Conservation (phyloP, 2,797 vertebrate genomes). For the Microtus californicus region DNA sequence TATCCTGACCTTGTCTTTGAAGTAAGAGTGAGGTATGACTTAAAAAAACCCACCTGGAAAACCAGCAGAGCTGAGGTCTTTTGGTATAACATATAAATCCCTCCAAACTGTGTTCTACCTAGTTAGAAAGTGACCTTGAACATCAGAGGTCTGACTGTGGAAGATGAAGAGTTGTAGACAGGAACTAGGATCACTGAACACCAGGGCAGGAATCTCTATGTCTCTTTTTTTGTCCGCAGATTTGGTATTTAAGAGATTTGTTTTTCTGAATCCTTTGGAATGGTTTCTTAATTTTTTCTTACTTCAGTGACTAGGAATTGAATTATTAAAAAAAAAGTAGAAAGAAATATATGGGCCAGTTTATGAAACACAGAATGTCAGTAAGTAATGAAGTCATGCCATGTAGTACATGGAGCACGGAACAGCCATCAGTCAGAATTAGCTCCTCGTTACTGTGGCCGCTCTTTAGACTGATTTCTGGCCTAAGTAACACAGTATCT, state of each 20-base stretch:
- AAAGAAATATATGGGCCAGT: background rate
- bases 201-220: background rate
- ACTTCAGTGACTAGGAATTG: slow-evolving; percentile 5
- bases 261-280: background rate
- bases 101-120: background rate
- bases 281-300: slow-evolving; percentile 3
- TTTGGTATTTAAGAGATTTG: slow-evolving; percentile 5
- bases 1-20: slow-evolving; percentile 37
- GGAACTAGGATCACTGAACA: slow-evolving; percentile 15
- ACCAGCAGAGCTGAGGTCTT: background rate
- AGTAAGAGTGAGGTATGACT: slow-evolving; percentile 39
- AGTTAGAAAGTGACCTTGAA: background rate
- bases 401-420: background rate
- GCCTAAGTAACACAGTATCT: background rate
- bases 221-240: background rate
- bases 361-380: background rate
- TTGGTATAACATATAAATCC: slow-evolving; percentile 19
- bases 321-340: background rate
- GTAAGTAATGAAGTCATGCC: background rate
- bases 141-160: background rate
- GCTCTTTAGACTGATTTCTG: background rate
- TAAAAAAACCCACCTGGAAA: slow-evolving; percentile 19
- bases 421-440: slow-evolving; percentile 8
- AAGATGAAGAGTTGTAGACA: background rate
- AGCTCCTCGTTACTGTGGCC: background rate